Evolutionary conservation across 2,888 invertebrate genomes (phyloP).

Genomic region (Troilus luridus): DNA sequence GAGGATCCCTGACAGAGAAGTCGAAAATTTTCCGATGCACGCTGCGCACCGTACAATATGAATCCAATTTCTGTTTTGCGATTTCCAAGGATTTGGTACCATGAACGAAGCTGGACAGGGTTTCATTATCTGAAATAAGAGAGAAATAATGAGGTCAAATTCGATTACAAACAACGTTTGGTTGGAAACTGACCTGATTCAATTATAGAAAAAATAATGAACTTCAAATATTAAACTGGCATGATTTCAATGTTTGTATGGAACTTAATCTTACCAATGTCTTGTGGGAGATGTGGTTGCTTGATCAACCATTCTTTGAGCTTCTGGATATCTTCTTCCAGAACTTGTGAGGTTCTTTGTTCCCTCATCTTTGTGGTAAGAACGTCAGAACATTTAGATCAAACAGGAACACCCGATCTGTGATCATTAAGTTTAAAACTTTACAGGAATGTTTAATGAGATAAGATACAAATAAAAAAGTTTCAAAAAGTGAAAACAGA

Average conservation of each 20-base stretch:
- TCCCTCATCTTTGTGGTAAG: not conserved
- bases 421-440: no score
- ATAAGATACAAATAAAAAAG: no score
- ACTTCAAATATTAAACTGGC: no score
- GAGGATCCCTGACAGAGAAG: not conserved
- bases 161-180: no score
- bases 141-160: not conserved
- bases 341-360: not conserved
- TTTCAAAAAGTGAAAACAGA: no score
- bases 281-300: slow-evolving; percentile 33
- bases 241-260: not conserved
- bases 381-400: not conserved
- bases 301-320: slow-evolving; percentile 37
- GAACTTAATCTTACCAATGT: not conserved
- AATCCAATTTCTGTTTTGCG: slow-evolving; percentile 17
- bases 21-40: not conserved
- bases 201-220: no score
- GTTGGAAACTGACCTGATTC: no score
- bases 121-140: not conserved
- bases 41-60: not conserved
- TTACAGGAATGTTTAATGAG: no score
- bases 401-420: not conserved
- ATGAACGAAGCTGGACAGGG: not conserved
- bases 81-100: slow-evolving; percentile 17
- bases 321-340: slow-evolving; percentile 35